phyloP scores from a whole-genome alignment of 2,113 vertebrate genomes.

The Leuciscus idus region DNA sequence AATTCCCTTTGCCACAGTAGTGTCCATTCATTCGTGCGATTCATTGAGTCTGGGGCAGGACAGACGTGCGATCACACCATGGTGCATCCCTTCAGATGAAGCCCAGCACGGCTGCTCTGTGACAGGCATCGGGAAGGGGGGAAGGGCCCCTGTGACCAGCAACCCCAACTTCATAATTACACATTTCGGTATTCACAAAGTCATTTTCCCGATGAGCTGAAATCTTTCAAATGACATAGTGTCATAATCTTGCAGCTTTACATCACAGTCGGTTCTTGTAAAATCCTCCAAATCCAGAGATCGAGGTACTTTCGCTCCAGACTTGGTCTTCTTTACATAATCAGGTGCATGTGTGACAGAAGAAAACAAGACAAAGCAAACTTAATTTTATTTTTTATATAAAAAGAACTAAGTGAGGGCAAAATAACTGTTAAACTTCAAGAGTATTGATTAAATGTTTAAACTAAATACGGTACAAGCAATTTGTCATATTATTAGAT shows the following conservation, averaged over 20 bases:
- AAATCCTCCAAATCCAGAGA: constrained; percentile 59
- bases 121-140: constrained; percentile 65
- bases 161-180: constrained; percentile 72
- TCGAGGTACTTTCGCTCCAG: constrained; percentile 4
- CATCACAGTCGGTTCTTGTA: constrained; percentile 67
- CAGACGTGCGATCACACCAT: constrained; percentile 53
- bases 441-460: background rate
- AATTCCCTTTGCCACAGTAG: constrained; percentile 66
- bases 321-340: constrained; percentile 31
- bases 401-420: background rate
- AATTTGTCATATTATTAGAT: background rate
- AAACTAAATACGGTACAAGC: background rate
- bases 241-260: constrained; percentile 64
- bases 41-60: constrained; percentile 51
- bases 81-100: constrained; percentile 65
- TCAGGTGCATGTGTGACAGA: background rate
- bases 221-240: constrained; percentile 77
- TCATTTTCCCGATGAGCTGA: constrained; percentile 76
- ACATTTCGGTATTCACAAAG: constrained; percentile 73
- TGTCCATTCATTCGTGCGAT: constrained; percentile 56
- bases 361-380: constrained; percentile 23
- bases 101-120: constrained; percentile 61
- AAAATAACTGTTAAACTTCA: background rate
- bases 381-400: background rate
- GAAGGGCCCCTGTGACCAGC: constrained; percentile 68